A percentile compares a stretch with the other conserved stretches of the same genome.
phyloP scores from a whole-genome alignment of 2,888 invertebrate genomes.

The Keiferia lycopersicella region DNA sequence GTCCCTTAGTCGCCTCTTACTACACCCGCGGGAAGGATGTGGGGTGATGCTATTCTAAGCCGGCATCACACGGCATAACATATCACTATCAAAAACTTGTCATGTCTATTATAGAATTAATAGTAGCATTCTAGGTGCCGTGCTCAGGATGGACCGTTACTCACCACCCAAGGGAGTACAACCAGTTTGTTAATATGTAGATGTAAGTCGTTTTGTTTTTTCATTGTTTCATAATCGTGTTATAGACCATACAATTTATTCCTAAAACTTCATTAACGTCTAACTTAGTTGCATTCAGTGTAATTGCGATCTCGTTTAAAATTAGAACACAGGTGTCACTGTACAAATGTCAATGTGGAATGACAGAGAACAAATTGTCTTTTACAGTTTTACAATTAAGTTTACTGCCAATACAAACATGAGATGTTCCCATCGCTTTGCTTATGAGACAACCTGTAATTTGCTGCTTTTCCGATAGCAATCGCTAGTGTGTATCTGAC shows the following conservation, averaged over 20 bases:
- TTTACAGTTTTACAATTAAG: constrained; percentile 13
- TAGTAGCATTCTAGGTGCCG: no score
- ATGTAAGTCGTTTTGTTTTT: no score
- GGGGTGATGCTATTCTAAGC: no score
- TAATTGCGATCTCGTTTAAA: not conserved
- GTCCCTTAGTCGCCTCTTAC: no score
- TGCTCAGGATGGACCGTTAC: no score
- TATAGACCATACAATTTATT: not conserved
- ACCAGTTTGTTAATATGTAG: no score
- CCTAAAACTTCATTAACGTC: constrained; percentile 1
- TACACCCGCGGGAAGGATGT: no score
- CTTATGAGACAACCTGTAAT: constrained; percentile 23
- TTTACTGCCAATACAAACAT: not conserved
- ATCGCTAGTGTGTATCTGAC: constrained; percentile 26
- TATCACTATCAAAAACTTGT: not conserved
- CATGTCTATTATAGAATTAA: no score
- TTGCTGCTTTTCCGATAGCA: constrained; percentile 29
- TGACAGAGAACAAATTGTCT: constrained; percentile 2
- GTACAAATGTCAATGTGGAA: not conserved
- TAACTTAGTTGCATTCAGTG: not conserved
- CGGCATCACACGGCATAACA: no score
- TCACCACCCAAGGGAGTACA: no score
- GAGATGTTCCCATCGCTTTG: constrained; percentile 9
- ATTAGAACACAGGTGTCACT: not conserved
- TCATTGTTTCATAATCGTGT: no score